Base-by-base conservation (phyloP, 2,113 vertebrate species). In the Sinocyclocheilus maitianheensis region DNA sequence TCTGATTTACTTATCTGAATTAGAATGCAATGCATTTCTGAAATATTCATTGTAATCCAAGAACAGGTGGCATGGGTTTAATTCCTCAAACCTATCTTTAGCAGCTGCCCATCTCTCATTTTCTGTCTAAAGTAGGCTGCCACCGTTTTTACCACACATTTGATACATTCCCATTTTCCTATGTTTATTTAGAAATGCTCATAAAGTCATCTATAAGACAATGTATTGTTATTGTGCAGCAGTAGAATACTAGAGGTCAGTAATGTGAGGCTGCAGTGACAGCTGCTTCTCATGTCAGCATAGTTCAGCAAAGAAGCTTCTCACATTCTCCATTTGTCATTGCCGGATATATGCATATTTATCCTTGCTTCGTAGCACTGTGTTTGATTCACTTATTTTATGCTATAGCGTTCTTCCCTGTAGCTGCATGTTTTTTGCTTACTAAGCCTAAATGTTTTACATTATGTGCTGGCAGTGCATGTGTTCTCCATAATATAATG, bases 281-380 rank as follows among this genome's bases (percentile, higher is more conserved):
- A 88, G 84, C 87, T 88, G 87, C 77, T 77, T 75, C 76, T 88
- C 65, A 69, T 12, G 24, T 82, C 85, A 86, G 77, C 74, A 30
- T 24, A 81, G 67, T 77, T 76, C 43, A 84, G 81, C 81, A 75
- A 85, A 55, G 67, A 81, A 55, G 69, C 67, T 26, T 76, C 34
- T 88, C 69, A 69, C 82, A 34, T 84, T 69, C 85, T 80, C 87
- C 87, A 88, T 88, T 84, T 88, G 84, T 60, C 86, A 85, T 79
- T 67, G 75, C 84, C 81, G 30, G 65, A 83, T 79, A 83, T 86
- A 86, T 55, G 43, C 10, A 10, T 11, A 46, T 46, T 46, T 46
- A 46, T 11, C 43, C 43, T 46, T 11, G 43, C 43, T 46, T 11
- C 9, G 3, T n/a, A 16, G 22, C 22, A 46, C 20, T 75, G 22